These are phyloP conservation scores for Lates calcarifer DNA, from an alignment of 2,113 vertebrate species.

Conservation along the genomic window DNA sequence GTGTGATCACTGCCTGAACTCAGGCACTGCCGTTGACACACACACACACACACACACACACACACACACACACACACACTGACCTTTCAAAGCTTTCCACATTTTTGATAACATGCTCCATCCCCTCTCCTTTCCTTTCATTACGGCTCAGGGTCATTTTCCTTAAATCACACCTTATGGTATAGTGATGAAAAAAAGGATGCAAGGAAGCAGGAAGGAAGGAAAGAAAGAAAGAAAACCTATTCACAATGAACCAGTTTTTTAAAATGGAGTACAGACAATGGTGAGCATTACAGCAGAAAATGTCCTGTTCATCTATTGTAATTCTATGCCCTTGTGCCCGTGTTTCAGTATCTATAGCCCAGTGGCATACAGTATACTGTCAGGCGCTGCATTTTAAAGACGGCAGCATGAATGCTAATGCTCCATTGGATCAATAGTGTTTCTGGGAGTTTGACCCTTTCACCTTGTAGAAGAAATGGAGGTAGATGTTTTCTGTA, in stretches of 20 bases:
- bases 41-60: slow-evolving; percentile 5
- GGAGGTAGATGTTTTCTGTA: slow-evolving; percentile 26
- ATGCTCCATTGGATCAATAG: slow-evolving; percentile 59
- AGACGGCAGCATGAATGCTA: slow-evolving; percentile 61
- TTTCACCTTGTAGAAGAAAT: slow-evolving; percentile 47
- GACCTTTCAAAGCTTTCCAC: slow-evolving; percentile 72
- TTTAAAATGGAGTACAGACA: background rate
- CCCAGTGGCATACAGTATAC: slow-evolving; percentile 33
- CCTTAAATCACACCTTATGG: slow-evolving; percentile 24
- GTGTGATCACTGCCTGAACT: slow-evolving; percentile 42
- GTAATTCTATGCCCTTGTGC: slow-evolving; percentile 21
- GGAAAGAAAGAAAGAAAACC: background rate
- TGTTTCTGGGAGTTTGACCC: slow-evolving; percentile 45
- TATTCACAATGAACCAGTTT: slow-evolving; percentile 1
- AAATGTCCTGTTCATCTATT: slow-evolving; percentile 21
- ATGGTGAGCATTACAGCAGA: slow-evolving; percentile 1
- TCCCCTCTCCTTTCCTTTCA: slow-evolving; percentile 29
- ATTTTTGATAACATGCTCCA: slow-evolving; percentile 39
- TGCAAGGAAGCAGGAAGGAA: slow-evolving; percentile 10
- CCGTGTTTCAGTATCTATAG: background rate
- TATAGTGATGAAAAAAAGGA: slow-evolving; percentile 17
- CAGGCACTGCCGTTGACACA: background rate
- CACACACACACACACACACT: slow-evolving; percentile 35
- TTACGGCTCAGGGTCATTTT: slow-evolving; percentile 41
- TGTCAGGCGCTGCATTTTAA: slow-evolving; percentile 63